A percentile compares a stretch with the other conserved stretches of the same genome.
These are phyloP conservation scores for Prosopocoilus inquinatus DNA, from an alignment of 2,888 invertebrate genomes.

Conservation along the genomic window DNA sequence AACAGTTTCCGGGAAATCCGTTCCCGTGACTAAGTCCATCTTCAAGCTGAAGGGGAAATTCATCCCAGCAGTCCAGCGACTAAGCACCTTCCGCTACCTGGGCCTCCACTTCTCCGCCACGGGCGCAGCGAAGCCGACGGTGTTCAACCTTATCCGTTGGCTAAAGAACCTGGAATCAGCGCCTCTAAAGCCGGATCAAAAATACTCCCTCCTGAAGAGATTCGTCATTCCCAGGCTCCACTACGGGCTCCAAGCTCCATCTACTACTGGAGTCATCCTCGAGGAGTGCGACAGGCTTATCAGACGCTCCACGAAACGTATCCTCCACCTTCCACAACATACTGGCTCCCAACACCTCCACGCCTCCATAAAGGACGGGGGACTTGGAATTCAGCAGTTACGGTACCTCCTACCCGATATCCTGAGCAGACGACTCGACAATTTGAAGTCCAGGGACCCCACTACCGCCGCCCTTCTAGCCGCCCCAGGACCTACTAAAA, in stretches of 20 bases:
- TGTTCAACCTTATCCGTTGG: conserved; percentile 19
- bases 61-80: background rate
- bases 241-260: conserved; percentile 41
- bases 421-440: conserved; percentile 14
- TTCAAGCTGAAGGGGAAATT: background rate
- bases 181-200: conserved; percentile 47
- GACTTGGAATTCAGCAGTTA: conserved; percentile 32
- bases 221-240: conserved; percentile 40
- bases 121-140: conserved; percentile 23
- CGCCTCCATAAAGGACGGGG: conserved; percentile 28
- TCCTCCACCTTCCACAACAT: conserved; percentile 35
- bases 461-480: background rate
- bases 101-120: conserved; percentile 34
- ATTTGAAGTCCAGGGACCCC: background rate
- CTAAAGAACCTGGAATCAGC: conserved; percentile 34
- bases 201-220: conserved; percentile 35
- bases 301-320: conserved; percentile 31
- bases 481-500: background rate
- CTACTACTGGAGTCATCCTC: conserved; percentile 24
- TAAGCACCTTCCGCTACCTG: conserved; percentile 28
- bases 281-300: conserved; percentile 38
- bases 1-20: conserved; percentile 9
- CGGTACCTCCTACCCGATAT: conserved; percentile 20
- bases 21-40: conserved; percentile 3
- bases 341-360: conserved; percentile 21